Conservation (phyloP, 1,140 invertebrate genomes). For the Listronotus bonariensis region DNA sequence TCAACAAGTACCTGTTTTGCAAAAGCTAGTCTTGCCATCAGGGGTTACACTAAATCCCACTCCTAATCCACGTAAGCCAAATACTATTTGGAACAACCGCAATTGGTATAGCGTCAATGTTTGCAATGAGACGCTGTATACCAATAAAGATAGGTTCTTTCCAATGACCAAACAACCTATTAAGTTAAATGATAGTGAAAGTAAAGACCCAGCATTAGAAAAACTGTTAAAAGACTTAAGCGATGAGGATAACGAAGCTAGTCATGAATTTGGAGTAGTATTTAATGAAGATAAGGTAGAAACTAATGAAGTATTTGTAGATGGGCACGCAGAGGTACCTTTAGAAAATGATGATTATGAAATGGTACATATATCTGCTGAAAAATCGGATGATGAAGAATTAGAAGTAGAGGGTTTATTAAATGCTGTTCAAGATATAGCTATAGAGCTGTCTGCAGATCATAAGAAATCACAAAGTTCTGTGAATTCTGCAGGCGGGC, state of each 20-base stretch:
- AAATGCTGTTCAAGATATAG: background rate
- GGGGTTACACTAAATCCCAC: conserved; percentile 18
- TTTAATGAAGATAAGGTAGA: conserved; percentile 5
- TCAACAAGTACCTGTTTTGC: conserved; percentile 17
- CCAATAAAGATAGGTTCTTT: conserved; percentile 44
- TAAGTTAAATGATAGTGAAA: conserved; percentile 21
- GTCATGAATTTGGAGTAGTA: conserved; percentile 11
- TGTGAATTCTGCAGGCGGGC: no score
- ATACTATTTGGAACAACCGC: conserved; percentile 44
- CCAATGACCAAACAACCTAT: conserved; percentile 46
- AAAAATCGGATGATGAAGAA: background rate
- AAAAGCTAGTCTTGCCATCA: conserved; percentile 19
- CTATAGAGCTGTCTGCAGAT: background rate
- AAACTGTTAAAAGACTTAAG: conserved; percentile 5
- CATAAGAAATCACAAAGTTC: no score
- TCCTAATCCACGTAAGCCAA: conserved; percentile 34
- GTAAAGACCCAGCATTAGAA: conserved; percentile 14
- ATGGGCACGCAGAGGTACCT: conserved; percentile 7
- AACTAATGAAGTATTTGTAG: background rate
- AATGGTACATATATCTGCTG: no score
- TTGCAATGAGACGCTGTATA: conserved; percentile 37
- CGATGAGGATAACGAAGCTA: background rate
- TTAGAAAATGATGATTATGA: conserved; percentile 1
- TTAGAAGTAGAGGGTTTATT: background rate
- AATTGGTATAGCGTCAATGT: conserved; percentile 45